These are phyloP conservation scores for Suricata suricatta DNA, from an alignment of 2,113 vertebrate species.

Conservation along the genomic window DNA sequence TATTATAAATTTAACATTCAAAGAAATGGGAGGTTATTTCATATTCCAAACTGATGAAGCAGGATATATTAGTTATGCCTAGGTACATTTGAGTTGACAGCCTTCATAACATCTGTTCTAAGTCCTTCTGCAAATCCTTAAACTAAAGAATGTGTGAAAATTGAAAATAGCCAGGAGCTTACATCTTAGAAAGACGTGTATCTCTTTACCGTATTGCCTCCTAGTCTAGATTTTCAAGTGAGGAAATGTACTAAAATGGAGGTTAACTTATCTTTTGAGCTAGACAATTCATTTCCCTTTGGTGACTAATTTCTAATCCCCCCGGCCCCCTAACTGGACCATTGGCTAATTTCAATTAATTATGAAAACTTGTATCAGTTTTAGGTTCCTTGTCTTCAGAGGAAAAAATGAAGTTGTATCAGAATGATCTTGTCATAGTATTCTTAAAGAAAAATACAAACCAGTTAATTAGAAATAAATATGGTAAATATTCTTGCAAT, in stretches of 20 bases:
- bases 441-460: conserved; percentile 2
- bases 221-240: not conserved
- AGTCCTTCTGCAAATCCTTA: not conserved
- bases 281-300: not conserved
- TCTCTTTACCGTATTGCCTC: not conserved
- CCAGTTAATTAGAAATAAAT: not conserved
- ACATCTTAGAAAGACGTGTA: not conserved
- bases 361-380: not conserved
- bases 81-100: conserved; percentile 7
- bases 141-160: conserved; percentile 23
- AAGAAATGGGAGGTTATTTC: conserved; percentile 34
- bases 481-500: not conserved
- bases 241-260: not conserved
- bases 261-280: not conserved
- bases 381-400: not conserved
- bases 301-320: not conserved
- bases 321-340: not conserved
- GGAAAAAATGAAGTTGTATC: not conserved
- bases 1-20: conserved; percentile 32
- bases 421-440: not conserved
- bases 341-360: conserved; percentile 17
- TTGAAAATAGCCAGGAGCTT: not conserved
- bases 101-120: conserved; percentile 33
- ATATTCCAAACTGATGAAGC: conserved; percentile 43
- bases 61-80: not conserved